Evolutionary conservation across 1,140 invertebrate species (phyloP), one percentile per base, ranked within the genome.

Genomic region (Tetragnatha versicolor): DNA sequence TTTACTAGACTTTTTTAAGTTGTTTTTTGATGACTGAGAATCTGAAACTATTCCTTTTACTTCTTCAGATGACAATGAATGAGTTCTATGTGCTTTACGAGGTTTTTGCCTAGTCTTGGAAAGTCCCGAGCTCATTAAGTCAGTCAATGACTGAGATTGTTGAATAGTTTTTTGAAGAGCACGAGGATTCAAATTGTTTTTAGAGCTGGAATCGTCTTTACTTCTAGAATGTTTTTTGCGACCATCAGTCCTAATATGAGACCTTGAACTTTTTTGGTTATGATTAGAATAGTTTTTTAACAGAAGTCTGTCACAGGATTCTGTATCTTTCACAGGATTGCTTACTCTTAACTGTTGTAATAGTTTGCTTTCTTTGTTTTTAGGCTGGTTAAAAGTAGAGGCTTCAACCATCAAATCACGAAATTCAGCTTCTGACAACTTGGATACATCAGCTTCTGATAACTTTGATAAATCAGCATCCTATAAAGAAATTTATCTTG

Each of bases 301-400:
- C n/a, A 10, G 9, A 45, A 45, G 42, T 45, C n/a, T 10, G 9
- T 45, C 9, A 10, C 42, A 45, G 12, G 61, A 25, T 42, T 65
- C 61, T 25, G 37, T 42, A 27, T 65, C 61, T 42, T 35, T 65
- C 27, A 65, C 42, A 27, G 61, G 61, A 42, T 65, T 42, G 49
- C 87, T 89, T 83, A 89, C 86, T 83, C 88, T 86, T 53, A 91
- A 84, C 79, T 90, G 85, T 84, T 89, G 87, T 89, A 90, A 79
- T 4, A 66, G 83, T 82, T 92, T 92, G 82, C 91, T 91, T 85
- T 92, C 91, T 70, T 91, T 87, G 84, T 93, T 91, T 87, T 91
- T 92, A 47, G 91, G 91, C 82, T 89, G 89, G 85, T 92, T 92
- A 85, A 93, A 93, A 60, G 88, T 90, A 83, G 92, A 89, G 73